Evolutionary conservation across 2,888 invertebrate species (phyloP).

Genomic region (Dromius quadrimaculatus): DNA sequence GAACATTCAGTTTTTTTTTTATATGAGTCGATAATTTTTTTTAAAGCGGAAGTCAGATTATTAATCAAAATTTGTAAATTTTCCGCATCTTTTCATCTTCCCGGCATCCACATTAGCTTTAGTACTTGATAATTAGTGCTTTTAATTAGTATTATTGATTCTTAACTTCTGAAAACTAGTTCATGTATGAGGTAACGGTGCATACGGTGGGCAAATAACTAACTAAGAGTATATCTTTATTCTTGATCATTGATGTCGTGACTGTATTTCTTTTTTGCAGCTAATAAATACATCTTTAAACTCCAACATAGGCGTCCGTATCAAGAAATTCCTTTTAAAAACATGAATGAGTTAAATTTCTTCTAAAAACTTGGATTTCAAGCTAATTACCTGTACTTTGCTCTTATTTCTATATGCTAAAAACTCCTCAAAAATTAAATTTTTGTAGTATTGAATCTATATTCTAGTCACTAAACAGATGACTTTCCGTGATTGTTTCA

Average conservation of each 20-base stretch:
- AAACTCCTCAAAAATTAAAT: too few relatives aligned
- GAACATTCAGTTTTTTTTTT: too few relatives aligned
- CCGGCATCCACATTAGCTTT: background rate
- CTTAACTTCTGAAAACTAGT: background rate
- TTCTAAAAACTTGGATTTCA: too few relatives aligned
- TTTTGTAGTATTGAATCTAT: too few relatives aligned
- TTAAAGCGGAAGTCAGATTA: background rate
- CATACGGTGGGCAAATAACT: background rate
- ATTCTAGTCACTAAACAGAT: too few relatives aligned
- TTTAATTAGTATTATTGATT: slow-evolving; percentile 4
- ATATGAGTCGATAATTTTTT: too few relatives aligned
- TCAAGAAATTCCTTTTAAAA: too few relatives aligned
- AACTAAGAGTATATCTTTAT: background rate
- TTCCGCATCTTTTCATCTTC: background rate
- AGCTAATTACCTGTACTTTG: too few relatives aligned
- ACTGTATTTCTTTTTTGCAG: background rate
- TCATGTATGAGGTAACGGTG: background rate
- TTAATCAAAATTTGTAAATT: background rate
- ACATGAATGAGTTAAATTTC: too few relatives aligned
- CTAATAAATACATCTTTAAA: background rate
- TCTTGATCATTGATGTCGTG: slow-evolving; percentile 19
- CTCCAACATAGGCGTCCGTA: too few relatives aligned
- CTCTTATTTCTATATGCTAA: too few relatives aligned
- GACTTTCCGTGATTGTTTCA: too few relatives aligned
- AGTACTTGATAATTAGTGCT: background rate